phyloP scores from a whole-genome alignment of 2,113 vertebrate genomes.

The Glaucomys volans region DNA sequence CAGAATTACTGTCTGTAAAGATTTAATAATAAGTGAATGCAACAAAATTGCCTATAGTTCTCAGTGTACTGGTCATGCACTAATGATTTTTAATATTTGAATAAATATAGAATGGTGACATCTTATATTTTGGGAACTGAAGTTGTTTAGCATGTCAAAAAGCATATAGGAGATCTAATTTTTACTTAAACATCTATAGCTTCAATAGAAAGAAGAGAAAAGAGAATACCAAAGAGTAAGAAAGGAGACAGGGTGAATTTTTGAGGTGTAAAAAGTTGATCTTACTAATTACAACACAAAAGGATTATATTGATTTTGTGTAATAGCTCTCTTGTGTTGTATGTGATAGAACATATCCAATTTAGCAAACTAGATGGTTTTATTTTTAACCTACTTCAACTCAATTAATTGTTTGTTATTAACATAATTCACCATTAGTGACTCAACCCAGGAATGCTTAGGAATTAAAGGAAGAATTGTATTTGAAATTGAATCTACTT shows the following conservation, averaged over 20 bases:
- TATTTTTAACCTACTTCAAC: not conserved
- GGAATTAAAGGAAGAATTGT: not conserved
- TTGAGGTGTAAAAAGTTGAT: not conserved
- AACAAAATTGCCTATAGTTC: not conserved
- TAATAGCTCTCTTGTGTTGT: not conserved
- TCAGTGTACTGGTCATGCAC: not conserved
- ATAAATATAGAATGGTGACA: not conserved
- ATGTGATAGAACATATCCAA: not conserved
- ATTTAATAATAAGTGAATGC: constrained; percentile 40
- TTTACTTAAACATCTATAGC: not conserved
- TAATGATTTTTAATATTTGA: constrained; percentile 50
- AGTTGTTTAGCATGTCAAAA: not conserved
- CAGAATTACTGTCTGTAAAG: constrained; percentile 67
- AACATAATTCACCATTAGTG: not conserved
- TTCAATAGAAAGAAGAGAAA: not conserved
- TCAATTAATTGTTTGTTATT: constrained; percentile 13
- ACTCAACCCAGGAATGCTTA: not conserved
- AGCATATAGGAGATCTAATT: not conserved
- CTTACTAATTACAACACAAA: not conserved
- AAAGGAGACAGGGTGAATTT: not conserved
- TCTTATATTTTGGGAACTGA: not conserved
- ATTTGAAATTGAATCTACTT: not conserved
- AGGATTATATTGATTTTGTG: not conserved
- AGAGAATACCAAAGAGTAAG: not conserved
- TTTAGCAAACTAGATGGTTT: not conserved